Base-by-base conservation (phyloP, 2,888 invertebrate species). In the Pandemis heparana region DNA sequence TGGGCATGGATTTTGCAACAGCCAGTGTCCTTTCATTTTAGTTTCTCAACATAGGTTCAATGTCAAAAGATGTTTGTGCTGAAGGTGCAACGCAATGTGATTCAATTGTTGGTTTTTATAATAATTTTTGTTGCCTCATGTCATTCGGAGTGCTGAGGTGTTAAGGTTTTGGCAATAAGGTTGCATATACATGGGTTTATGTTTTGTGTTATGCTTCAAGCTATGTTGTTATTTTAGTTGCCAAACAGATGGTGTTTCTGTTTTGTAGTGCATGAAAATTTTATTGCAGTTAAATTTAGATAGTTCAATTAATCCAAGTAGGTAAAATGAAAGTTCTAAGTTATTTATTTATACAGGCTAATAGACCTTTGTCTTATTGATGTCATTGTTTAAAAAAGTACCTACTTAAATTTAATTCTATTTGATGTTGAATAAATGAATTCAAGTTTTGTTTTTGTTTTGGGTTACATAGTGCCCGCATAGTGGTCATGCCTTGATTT, bases 11-110 rank as follows among this genome's bases (percentile, higher is more conserved):
- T 64, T 68, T 68, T 73, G 79, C 76, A 77, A 71, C 69, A 61
- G 70, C 77, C 70, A 70, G 77, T 80, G 81, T 79, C 82, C 83
- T 83, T 83, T 80, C 80, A 77, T 81, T 82, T 79, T 79, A 64
- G 69, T 73, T 67, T 73, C 73, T 63, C 75, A 73, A 75, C 56
- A 51, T 60, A 67, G 73, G 48, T 71, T 60, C 32, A 61, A 63
- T 75, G 65, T 75, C 67, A 71, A 67, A 75, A 75, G 18, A 51
- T 71, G 59, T 70, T 74, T 74, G 60, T 48, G 64, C 69, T 64
- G 63, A 10, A 23, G 64, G 69, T 60, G 59, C 60, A 41, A 41
- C 14, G 64, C 64, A 69, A 48, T 59, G 23, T 43, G 69, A 41
- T 39, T 48, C 59, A 69, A 41, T 69, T 43, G 41, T 51, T 69